Percentiles rank a stretch among this genome's conserved stretches.
phyloP scores from a whole-genome alignment of 2,888 invertebrate genomes.

The Margaritifera margaritifera region DNA sequence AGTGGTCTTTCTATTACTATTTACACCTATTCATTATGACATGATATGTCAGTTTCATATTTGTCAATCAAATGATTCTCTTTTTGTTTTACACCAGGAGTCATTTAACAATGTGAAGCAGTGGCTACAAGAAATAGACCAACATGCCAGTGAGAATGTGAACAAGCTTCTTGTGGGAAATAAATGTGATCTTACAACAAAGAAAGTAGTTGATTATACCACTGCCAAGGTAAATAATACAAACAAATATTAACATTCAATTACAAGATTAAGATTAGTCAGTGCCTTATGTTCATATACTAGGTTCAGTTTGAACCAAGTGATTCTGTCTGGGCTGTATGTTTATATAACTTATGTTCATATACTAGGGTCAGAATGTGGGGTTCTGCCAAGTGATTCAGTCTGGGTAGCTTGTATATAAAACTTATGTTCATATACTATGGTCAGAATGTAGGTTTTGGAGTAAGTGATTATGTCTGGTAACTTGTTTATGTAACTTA shows the following conservation, averaged over 20 bases:
- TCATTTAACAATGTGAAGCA: conserved; percentile 99
- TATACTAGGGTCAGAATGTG: too few species aligned
- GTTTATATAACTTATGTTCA: too few species aligned
- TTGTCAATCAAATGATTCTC: not conserved
- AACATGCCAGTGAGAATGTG: conserved; percentile 98
- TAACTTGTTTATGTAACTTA: too few species aligned
- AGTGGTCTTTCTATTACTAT: too few species aligned
- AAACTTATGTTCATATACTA: too few species aligned
- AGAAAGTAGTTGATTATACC: conserved; percentile 96
- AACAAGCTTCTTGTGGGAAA: conserved; percentile 99
- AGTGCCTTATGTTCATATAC: too few species aligned
- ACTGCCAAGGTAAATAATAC: conserved; percentile 88
- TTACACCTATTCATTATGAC: not conserved
- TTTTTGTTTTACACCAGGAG: conserved; percentile 76
- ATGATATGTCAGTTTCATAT: not conserved
- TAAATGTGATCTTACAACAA: conserved; percentile 96
- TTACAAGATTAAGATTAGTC: not conserved
- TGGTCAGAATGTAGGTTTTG: too few species aligned
- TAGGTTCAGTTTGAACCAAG: too few species aligned
- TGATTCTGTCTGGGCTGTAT: too few species aligned
- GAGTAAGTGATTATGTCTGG: too few species aligned
- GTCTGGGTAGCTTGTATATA: too few species aligned
- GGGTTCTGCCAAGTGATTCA: too few species aligned
- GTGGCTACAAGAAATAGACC: conserved; percentile 99
- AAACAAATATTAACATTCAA: not conserved